These are phyloP conservation scores for Paramisgurnus dabryanus DNA, from an alignment of 2,113 vertebrate genomes.

Conservation along the genomic window DNA sequence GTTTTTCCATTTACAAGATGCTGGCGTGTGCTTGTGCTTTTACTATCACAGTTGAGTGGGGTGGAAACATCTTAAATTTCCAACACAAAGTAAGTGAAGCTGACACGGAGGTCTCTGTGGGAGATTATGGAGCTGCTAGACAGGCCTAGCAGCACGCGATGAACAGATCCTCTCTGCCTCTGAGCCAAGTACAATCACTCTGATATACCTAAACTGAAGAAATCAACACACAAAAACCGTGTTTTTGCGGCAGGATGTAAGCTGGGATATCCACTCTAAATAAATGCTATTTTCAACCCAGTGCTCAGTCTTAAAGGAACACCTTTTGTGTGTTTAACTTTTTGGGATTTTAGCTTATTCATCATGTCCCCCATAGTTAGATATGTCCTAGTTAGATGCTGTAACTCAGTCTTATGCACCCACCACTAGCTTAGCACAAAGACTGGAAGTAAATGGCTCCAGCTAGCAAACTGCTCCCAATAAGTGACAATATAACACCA, in stretches of 20 bases:
- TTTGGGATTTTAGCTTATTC: too few relatives aligned
- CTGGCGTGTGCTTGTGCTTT: background rate
- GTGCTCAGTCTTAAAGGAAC: too few relatives aligned
- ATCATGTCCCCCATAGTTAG: too few relatives aligned
- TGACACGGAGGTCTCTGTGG: constrained; percentile 9
- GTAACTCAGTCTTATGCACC: too few relatives aligned
- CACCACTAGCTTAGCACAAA: too few relatives aligned
- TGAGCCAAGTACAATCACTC: background rate
- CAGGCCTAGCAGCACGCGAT: background rate
- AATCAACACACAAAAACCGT: background rate
- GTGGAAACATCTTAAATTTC: constrained; percentile 19
- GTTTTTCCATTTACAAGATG: constrained; percentile 2
- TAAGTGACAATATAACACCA: too few relatives aligned
- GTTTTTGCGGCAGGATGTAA: background rate
- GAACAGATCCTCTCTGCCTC: background rate
- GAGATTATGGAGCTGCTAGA: constrained; percentile 11
- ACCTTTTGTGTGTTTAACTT: too few relatives aligned
- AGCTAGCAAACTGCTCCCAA: too few relatives aligned
- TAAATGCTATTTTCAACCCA: too few relatives aligned
- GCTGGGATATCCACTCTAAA: too few relatives aligned
- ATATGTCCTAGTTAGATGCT: too few relatives aligned
- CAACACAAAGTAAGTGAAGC: background rate
- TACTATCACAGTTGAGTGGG: background rate
- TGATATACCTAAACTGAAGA: background rate
- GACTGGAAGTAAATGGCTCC: too few relatives aligned